Conservation (phyloP, 2,797 vertebrate genomes). For the Epinephelus awoara region DNA sequence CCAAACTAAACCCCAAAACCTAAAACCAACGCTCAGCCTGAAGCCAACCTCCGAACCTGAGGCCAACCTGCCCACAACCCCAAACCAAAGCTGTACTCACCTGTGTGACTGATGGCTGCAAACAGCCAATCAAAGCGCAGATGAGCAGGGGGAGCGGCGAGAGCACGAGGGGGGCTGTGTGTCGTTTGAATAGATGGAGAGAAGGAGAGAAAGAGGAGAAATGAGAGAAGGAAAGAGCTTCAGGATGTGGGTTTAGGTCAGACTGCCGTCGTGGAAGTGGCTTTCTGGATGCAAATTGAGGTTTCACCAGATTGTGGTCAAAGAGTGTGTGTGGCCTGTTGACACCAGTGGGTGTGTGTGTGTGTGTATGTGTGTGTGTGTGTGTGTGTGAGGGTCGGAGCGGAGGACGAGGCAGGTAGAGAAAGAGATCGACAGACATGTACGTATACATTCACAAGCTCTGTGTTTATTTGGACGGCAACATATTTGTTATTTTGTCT, state of each 20-base stretch:
- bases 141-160: accelerated
- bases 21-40: slow-evolving; percentile 42
- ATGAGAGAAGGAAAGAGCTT: slow-evolving; percentile 49
- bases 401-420: background rate
- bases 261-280: slow-evolving; percentile 71
- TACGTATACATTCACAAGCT: background rate
- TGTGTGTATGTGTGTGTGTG: background rate
- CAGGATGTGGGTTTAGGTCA: slow-evolving; percentile 77
- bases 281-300: slow-evolving; percentile 78
- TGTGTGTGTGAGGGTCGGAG: no score
- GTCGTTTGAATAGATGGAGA: slow-evolving; percentile 12
- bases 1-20: slow-evolving; percentile 79
- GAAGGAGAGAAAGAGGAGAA: slow-evolving; percentile 30
- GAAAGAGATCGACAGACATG: background rate
- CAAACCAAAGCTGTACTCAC: slow-evolving; percentile 59
- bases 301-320: slow-evolving; percentile 66
- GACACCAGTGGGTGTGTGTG: slow-evolving; percentile 15
- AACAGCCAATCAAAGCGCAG: slow-evolving; percentile 59
- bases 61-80: slow-evolving; percentile 64
- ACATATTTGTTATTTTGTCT: no score
- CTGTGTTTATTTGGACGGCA: background rate
- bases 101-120: slow-evolving; percentile 45
- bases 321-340: slow-evolving; percentile 26
- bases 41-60: slow-evolving; percentile 41
- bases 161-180: background rate